Percentiles rank a stretch among this genome's conserved stretches.
Evolutionary conservation across 2,888 invertebrate genomes (phyloP).

Genomic region (Molanna angustata): DNA sequence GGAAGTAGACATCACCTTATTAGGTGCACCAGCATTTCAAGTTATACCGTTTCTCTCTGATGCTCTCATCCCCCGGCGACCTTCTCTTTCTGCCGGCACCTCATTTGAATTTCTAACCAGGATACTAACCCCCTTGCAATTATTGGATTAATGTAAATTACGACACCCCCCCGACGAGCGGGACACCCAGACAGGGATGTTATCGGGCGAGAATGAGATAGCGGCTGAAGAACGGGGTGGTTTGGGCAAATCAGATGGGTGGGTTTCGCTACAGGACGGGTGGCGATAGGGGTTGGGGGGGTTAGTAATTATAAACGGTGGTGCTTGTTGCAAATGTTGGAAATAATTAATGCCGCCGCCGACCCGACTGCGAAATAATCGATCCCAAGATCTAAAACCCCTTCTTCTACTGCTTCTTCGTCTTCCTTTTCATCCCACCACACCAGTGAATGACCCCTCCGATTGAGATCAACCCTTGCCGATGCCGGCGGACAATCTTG

Average conservation of each 20-base stretch:
- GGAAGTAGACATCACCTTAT: constrained; percentile 22
- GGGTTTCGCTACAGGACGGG: neutral
- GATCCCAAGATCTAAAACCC: constrained; percentile 31
- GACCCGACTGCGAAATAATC: constrained; percentile 32
- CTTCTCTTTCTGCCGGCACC: constrained; percentile 65
- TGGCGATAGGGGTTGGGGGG: constrained; percentile 16
- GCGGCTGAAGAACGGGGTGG: constrained; percentile 13
- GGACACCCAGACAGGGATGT: constrained; percentile 1
- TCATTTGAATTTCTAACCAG: constrained; percentile 91
- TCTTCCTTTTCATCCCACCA: constrained; percentile 11
- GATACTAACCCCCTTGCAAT: constrained; percentile 90
- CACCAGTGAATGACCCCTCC: constrained; percentile 23
- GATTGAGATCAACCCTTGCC: constrained; percentile 24
- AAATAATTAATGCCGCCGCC: constrained; percentile 33
- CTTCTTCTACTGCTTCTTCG: constrained; percentile 2
- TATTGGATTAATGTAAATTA: constrained; percentile 93
- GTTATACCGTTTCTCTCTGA: constrained; percentile 29
- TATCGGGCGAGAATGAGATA: constrained; percentile 12
- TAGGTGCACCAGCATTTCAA: constrained; percentile 12
- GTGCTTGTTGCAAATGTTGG: constrained; percentile 34
- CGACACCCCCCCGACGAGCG: constrained; percentile 55
- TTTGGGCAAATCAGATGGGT: constrained; percentile 19
- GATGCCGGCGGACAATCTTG: constrained; percentile 24
- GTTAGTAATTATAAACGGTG: constrained; percentile 33
- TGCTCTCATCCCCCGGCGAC: constrained; percentile 44